These are phyloP conservation scores for Mesoligia furuncula DNA, from an alignment of 2,888 invertebrate species.

Conservation along the genomic window DNA sequence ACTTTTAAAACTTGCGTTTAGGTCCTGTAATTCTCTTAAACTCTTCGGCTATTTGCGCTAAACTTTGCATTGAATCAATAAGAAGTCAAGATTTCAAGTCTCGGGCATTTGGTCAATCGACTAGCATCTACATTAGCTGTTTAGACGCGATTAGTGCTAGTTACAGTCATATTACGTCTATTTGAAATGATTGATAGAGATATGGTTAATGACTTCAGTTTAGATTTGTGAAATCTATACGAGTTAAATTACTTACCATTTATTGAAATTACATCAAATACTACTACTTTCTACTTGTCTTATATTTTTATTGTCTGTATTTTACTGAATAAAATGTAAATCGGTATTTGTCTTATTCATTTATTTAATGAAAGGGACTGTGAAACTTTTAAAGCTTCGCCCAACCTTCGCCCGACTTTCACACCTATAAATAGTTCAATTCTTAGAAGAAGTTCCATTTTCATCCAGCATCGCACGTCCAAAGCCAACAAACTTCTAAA, in stretches of 20 bases:
- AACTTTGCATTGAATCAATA: background rate
- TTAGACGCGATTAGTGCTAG: conserved; percentile 6
- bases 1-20: too few species aligned
- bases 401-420: background rate
- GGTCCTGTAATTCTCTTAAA: background rate
- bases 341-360: background rate
- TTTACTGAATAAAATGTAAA: background rate
- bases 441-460: conserved; percentile 17
- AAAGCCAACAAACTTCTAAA: conserved; percentile 8
- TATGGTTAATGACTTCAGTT: background rate
- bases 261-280: background rate
- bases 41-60: background rate
- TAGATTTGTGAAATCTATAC: background rate
- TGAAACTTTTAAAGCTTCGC: background rate
- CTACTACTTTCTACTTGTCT: background rate
- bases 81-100: background rate
- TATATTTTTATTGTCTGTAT: background rate
- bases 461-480: background rate
- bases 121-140: conserved; percentile 22
- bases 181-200: conserved; percentile 15
- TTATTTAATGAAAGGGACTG: background rate
- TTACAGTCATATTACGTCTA: background rate
- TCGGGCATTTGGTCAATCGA: background rate
- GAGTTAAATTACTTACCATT: background rate
- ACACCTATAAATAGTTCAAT: background rate